phyloP scores from a whole-genome alignment of 1,140 invertebrate species.

The Papilio machaon region DNA sequence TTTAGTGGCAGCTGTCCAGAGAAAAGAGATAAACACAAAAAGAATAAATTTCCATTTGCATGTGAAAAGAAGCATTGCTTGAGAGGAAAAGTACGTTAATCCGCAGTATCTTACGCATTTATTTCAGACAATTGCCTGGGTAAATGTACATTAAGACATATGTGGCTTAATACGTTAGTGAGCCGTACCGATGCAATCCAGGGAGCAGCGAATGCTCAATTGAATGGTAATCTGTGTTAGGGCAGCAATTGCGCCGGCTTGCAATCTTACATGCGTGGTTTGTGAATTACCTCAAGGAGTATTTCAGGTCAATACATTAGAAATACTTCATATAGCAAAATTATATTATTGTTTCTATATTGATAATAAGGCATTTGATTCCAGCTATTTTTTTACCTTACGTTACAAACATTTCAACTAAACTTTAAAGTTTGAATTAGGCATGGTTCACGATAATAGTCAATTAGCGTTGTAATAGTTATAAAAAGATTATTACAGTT shows the following conservation, averaged over 20 bases:
- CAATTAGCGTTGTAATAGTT: no score
- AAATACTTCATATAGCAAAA: no score
- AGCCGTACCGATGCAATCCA: slow-evolving; percentile 21
- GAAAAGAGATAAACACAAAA: no score
- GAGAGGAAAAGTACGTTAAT: neutral
- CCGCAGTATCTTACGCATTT: neutral
- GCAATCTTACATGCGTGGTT: slow-evolving; percentile 11
- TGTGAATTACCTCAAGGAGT: neutral
- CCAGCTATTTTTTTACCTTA: no score
- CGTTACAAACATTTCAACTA: no score
- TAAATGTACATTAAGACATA: neutral
- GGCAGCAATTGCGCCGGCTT: neutral
- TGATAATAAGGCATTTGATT: no score
- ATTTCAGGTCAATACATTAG: neutral
- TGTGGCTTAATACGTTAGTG: slow-evolving; percentile 1
- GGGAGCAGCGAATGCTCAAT: slow-evolving; percentile 8
- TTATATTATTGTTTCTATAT: no score
- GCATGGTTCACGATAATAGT: no score
- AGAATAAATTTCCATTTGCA: neutral
- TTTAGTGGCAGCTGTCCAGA: neutral
- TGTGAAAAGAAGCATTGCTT: neutral
- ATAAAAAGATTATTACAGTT: no score
- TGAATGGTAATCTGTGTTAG: neutral
- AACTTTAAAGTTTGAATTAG: no score
- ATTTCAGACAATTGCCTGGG: neutral